Conservation (phyloP, 2,888 invertebrate genomes). For the Rhamphomyia laevipes region DNA sequence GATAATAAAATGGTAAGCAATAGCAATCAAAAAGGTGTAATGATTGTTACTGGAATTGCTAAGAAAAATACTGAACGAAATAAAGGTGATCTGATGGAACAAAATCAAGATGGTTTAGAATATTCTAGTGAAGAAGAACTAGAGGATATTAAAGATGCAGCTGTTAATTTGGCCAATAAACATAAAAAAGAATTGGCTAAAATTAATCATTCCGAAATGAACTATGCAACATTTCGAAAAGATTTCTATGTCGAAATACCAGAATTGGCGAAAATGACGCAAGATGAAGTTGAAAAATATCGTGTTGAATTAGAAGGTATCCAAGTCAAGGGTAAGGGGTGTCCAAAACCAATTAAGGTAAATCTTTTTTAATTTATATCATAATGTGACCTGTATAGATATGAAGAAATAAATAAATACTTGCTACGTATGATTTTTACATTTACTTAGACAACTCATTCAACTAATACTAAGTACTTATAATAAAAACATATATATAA, state of each 20-base stretch:
- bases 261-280: constrained; percentile 84
- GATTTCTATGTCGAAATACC: constrained; percentile 96
- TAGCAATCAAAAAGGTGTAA: constrained; percentile 44
- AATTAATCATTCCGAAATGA: constrained; percentile 78
- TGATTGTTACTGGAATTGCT: constrained; percentile 74
- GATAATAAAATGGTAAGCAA: constrained; percentile 26
- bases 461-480: no score
- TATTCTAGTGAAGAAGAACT: constrained; percentile 96
- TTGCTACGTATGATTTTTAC: no score
- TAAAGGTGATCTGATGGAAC: constrained; percentile 98
- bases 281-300: constrained; percentile 74
- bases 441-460: no score
- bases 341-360: constrained; percentile 82
- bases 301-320: constrained; percentile 88
- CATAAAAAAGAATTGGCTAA: constrained; percentile 86
- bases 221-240: constrained; percentile 84
- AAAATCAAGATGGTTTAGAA: constrained; percentile 94
- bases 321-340: constrained; percentile 89
- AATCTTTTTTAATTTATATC: not conserved
- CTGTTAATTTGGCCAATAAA: constrained; percentile 78
- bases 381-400: no score
- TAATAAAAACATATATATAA: no score
- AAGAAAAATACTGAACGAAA: constrained; percentile 63
- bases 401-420: no score
- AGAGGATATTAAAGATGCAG: constrained; percentile 85